phyloP scores from a whole-genome alignment of 2,888 invertebrate species.

The Drosophila peninsularis region DNA sequence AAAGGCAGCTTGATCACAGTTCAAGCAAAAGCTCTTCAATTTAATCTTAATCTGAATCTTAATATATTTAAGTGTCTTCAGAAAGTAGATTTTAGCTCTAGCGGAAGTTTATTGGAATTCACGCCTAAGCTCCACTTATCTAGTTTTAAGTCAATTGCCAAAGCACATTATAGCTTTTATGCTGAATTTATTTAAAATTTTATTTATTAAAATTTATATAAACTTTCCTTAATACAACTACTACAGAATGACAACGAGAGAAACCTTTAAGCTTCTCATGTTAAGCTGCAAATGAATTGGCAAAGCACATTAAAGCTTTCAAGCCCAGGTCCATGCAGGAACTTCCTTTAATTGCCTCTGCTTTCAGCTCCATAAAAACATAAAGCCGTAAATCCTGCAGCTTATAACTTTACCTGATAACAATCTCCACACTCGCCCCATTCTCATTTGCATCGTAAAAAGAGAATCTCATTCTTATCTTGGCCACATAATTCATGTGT shows the following conservation, averaged over 20 bases:
- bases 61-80: background rate
- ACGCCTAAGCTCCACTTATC: too few relatives aligned
- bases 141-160: too few relatives aligned
- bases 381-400: background rate
- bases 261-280: background rate
- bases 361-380: too few relatives aligned
- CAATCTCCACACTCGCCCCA: conserved; percentile 22
- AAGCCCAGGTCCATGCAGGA: background rate
- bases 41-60: too few relatives aligned
- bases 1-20: background rate
- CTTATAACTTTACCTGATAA: conserved; percentile 15
- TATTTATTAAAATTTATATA: too few relatives aligned
- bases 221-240: too few relatives aligned
- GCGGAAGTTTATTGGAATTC: too few relatives aligned
- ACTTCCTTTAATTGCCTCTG: background rate
- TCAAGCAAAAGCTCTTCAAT: background rate
- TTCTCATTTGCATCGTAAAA: conserved; percentile 34
- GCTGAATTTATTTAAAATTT: background rate
- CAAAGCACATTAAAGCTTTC: background rate
- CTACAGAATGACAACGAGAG: too few relatives aligned
- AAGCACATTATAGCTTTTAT: conserved; percentile 3
- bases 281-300: background rate
- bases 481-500: conserved; percentile 62
- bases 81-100: background rate
- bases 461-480: conserved; percentile 22